Conservation (phyloP, 2,888 invertebrate species). For the Rhingia campestris region DNA sequence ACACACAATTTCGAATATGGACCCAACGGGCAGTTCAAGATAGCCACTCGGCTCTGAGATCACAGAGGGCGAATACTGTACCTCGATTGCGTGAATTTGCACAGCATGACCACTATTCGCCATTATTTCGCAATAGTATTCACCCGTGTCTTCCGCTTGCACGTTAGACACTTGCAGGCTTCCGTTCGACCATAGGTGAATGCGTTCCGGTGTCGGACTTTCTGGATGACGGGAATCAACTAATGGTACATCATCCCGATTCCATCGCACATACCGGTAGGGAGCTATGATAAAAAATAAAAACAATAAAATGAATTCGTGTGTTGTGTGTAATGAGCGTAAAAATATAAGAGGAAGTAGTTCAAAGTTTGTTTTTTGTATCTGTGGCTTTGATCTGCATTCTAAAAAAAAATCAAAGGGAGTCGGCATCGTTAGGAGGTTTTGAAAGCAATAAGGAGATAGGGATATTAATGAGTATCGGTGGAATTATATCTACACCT, state of each 20-base stretch:
- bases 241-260: slow-evolving; percentile 86
- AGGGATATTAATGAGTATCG: neutral
- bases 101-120: slow-evolving; percentile 79
- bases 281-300: slow-evolving; percentile 83
- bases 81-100: slow-evolving; percentile 90
- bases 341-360: slow-evolving; percentile 37
- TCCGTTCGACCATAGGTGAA: slow-evolving; percentile 87
- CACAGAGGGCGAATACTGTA: slow-evolving; percentile 89
- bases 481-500: neutral
- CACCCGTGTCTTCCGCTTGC: slow-evolving; percentile 84
- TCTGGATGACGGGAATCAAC: slow-evolving; percentile 85
- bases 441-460: neutral
- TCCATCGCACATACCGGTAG: slow-evolving; percentile 87
- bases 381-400: slow-evolving; percentile 17
- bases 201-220: slow-evolving; percentile 84
- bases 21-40: slow-evolving; percentile 88
- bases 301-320: slow-evolving; percentile 39
- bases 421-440: neutral
- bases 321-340: slow-evolving; percentile 50
- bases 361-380: slow-evolving; percentile 18
- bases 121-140: slow-evolving; percentile 84
- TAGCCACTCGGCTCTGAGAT: slow-evolving; percentile 88
- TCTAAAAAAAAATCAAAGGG: neutral
- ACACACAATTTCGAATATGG: slow-evolving; percentile 90
- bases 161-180: slow-evolving; percentile 86